phyloP scores from a whole-genome alignment of 2,113 vertebrate species.

The Oncorhynchus keta region DNA sequence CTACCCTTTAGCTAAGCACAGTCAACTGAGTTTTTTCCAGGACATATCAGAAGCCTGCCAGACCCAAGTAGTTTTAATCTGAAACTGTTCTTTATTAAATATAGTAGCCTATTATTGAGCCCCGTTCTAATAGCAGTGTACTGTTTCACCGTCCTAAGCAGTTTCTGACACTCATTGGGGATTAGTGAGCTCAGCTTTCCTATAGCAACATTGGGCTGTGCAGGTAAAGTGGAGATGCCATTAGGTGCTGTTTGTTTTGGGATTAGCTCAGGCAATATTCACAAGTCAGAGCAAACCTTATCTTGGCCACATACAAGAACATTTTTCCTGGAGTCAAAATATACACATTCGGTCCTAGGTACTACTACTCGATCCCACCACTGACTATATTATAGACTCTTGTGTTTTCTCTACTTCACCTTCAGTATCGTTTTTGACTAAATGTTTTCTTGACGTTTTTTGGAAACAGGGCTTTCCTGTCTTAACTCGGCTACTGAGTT shows the following conservation, averaged over 20 bases:
- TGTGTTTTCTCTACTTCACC: slow-evolving; percentile 45
- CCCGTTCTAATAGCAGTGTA: slow-evolving; percentile 5
- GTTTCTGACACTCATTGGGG: slow-evolving; percentile 22
- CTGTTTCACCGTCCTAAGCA: slow-evolving; percentile 57
- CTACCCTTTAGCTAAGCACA: too few relatives aligned
- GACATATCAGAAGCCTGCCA: too few relatives aligned
- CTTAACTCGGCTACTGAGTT: slow-evolving; percentile 28
- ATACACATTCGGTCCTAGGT: slow-evolving; percentile 26
- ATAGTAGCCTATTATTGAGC: too few relatives aligned
- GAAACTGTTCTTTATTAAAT: too few relatives aligned
- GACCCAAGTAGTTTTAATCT: too few relatives aligned
- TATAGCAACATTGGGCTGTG: slow-evolving; percentile 55
- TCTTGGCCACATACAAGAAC: slow-evolving; percentile 45
- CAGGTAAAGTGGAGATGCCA: slow-evolving; percentile 59
- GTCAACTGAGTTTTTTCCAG: too few relatives aligned
- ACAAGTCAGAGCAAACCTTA: slow-evolving; percentile 56
- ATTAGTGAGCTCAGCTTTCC: slow-evolving; percentile 49
- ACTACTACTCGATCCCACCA: background rate
- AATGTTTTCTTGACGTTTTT: slow-evolving; percentile 40
- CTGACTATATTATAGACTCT: slow-evolving; percentile 32
- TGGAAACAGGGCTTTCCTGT: slow-evolving; percentile 44
- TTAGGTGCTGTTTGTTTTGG: slow-evolving; percentile 58
- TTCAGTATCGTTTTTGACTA: slow-evolving; percentile 25
- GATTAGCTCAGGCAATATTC: slow-evolving; percentile 58
- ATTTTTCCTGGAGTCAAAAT: slow-evolving; percentile 43